phyloP scores from a whole-genome alignment of 2,797 vertebrate genomes.

The Ceryle rudis region DNA sequence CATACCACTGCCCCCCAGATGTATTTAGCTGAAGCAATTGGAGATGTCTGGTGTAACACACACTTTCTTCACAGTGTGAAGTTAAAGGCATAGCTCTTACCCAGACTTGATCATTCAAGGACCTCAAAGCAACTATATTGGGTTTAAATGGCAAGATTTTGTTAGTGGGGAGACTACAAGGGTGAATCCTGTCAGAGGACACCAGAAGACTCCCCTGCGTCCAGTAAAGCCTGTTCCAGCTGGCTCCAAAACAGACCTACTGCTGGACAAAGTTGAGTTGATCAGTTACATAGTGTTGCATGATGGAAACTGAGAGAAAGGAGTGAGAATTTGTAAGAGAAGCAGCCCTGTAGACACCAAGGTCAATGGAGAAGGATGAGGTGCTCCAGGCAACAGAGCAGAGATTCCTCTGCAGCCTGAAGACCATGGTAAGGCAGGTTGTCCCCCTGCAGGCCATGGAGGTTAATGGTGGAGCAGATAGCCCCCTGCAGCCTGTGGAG shows the following conservation, averaged over 20 bases:
- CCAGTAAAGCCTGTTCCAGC: background rate
- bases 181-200: background rate
- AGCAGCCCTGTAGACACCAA: background rate
- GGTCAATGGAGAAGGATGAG: background rate
- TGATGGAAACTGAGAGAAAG: background rate
- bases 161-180: no score
- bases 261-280: background rate
- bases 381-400: background rate
- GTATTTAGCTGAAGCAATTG: background rate
- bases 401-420: background rate
- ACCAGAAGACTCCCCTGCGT: background rate
- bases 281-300: no score
- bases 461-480: rapidly evolving
- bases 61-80: background rate
- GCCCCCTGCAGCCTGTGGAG: no score
- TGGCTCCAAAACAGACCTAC: rapidly evolving
- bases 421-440: no score
- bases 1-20: background rate
- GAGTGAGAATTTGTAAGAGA: background rate
- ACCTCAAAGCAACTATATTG: background rate
- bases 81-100: background rate
- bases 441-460: background rate
- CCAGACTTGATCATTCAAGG: background rate
- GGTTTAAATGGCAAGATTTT: background rate
- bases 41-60: background rate